Evolutionary conservation across 2,888 invertebrate genomes (phyloP).

Genomic region (Sarcophaga carnaria): DNA sequence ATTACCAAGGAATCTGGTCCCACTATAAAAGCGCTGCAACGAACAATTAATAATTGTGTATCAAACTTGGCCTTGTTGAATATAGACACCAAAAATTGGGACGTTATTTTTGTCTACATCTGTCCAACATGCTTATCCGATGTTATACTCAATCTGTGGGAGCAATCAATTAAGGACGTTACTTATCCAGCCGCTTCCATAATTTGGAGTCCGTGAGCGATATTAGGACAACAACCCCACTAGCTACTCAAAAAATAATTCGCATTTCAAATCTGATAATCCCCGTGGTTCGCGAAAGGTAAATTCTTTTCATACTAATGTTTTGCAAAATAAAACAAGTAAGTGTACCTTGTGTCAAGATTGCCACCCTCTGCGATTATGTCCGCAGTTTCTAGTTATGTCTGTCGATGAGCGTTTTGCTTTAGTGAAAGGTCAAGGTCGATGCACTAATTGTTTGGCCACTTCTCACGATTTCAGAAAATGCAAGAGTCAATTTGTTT

Average conservation of each 20-base stretch:
- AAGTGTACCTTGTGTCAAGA: no score
- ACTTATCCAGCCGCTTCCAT: not conserved
- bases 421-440: no score
- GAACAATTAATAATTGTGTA: not conserved
- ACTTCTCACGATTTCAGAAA: no score
- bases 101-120: constrained; percentile 1
- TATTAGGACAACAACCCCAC: not conserved
- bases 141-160: not conserved
- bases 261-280: not conserved
- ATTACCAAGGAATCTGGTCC: not conserved
- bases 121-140: not conserved
- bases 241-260: not conserved
- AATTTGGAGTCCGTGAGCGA: not conserved
- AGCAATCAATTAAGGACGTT: not conserved
- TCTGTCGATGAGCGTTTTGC: no score
- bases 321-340: not conserved
- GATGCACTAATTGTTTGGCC: no score
- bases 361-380: no score
- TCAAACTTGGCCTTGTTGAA: not conserved
- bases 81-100: not conserved
- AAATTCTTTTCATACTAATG: not conserved
- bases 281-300: not conserved
- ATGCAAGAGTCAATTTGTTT: no score
- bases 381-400: no score
- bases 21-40: not conserved